These are phyloP conservation scores for Tychaedon coryphoeus DNA, from an alignment of 2,113 vertebrate genomes.

Conservation along the genomic window DNA sequence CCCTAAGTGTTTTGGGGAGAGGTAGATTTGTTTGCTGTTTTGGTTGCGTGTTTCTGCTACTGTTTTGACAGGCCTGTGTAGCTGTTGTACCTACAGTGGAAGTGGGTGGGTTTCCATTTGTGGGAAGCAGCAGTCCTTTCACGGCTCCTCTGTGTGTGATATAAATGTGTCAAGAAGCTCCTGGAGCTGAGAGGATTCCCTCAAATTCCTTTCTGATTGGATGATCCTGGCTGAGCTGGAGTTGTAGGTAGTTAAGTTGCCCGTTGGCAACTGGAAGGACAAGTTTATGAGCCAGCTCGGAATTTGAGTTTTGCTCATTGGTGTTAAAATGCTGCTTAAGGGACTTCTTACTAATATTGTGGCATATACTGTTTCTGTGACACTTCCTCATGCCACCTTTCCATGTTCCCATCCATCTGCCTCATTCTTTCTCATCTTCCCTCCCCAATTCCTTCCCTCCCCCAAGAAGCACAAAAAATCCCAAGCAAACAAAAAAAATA, in stretches of 20 bases:
- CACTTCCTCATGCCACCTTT: neutral
- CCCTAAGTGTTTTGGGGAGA: neutral
- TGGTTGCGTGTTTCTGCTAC: neutral
- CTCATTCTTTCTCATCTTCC: neutral
- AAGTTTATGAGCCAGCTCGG: neutral
- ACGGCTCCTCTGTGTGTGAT: neutral
- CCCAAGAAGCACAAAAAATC: neutral
- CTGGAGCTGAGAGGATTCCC: neutral
- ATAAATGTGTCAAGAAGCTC: neutral
- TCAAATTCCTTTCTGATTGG: neutral
- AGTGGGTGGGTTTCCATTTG: neutral
- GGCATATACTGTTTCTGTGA: constrained; percentile 21
- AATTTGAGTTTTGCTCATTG: neutral
- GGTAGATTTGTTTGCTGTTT: neutral
- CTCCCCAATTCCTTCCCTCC: accelerated
- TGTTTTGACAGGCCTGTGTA: neutral
- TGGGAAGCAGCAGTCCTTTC: neutral
- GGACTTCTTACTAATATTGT: neutral
- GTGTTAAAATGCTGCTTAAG: constrained; percentile 36
- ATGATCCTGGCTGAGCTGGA: neutral
- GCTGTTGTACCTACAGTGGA: neutral
- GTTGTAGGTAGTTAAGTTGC: neutral
- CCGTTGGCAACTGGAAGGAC: neutral
- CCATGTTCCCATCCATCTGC: neutral
- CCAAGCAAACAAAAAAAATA: neutral